These are phyloP conservation scores for Grallaria varia DNA, from an alignment of 2,113 vertebrate species.

Conservation along the genomic window DNA sequence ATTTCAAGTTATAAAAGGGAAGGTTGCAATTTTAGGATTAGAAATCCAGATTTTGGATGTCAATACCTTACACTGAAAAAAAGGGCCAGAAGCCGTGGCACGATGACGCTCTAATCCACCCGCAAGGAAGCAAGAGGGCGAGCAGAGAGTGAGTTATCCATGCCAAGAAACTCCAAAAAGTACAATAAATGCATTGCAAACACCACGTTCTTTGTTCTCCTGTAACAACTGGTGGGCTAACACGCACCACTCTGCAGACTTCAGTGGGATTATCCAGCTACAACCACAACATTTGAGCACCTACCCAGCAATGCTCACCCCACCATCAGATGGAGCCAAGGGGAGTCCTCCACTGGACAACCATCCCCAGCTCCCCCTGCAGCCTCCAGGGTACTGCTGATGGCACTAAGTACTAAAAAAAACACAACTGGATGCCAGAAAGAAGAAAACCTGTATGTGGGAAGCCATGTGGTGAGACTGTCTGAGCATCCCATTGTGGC, in stretches of 20 bases:
- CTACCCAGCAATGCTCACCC: rapidly evolving
- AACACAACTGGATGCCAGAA: background rate
- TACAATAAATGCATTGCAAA: background rate
- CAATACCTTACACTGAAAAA: background rate
- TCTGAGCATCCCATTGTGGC: background rate
- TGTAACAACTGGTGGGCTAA: background rate
- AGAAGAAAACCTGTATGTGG: background rate
- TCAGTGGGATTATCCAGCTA: background rate
- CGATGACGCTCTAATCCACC: rapidly evolving
- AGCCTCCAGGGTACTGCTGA: background rate
- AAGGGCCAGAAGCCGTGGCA: background rate
- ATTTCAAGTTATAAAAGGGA: background rate
- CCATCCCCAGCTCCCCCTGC: background rate
- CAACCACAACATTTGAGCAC: background rate
- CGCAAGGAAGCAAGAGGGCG: background rate
- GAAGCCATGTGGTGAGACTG: background rate
- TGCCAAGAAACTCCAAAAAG: background rate
- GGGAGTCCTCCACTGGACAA: background rate
- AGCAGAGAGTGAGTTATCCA: background rate
- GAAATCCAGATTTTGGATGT: background rate
- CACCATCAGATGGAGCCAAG: background rate
- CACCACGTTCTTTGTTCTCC: background rate
- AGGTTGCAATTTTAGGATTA: slow-evolving; percentile 29
- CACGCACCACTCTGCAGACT: rapidly evolving
- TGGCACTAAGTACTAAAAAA: background rate